These are phyloP conservation scores for Nettapus auritus DNA, from an alignment of 2,113 vertebrate genomes.

Conservation along the genomic window DNA sequence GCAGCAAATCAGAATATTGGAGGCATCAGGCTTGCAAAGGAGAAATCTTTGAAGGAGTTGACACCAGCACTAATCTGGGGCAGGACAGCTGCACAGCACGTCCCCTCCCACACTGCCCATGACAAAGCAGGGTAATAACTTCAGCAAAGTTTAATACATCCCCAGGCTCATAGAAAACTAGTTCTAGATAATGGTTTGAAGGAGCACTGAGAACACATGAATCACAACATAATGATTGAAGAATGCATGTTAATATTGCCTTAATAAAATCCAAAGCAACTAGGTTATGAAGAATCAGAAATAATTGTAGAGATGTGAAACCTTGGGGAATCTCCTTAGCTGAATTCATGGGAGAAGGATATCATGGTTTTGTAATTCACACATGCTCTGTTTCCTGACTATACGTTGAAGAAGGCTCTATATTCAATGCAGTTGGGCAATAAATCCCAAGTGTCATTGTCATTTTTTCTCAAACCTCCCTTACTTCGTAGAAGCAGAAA, in stretches of 20 bases:
- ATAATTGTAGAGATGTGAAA: background rate
- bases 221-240: background rate
- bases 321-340: background rate
- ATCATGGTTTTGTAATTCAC: background rate
- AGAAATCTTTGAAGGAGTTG: background rate
- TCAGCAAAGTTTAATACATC: background rate
- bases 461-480: rapidly evolving
- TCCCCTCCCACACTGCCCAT: background rate
- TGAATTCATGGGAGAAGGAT: background rate
- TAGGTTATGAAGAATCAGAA: background rate
- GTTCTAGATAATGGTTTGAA: background rate
- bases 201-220: background rate
- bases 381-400: background rate
- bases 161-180: background rate
- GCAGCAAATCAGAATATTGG: background rate
- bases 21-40: background rate
- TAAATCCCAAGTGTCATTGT: background rate
- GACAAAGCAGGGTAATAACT: background rate
- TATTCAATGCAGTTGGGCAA: background rate
- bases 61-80: background rate
- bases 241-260: background rate
- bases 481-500: background rate
- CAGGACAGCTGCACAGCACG: background rate
- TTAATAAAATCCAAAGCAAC: background rate
- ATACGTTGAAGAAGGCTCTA: background rate